Evolutionary conservation across 2,113 vertebrate genomes (phyloP), one percentile per base, ranked within the genome.

Genomic region (Prionailurus bengalensis): DNA sequence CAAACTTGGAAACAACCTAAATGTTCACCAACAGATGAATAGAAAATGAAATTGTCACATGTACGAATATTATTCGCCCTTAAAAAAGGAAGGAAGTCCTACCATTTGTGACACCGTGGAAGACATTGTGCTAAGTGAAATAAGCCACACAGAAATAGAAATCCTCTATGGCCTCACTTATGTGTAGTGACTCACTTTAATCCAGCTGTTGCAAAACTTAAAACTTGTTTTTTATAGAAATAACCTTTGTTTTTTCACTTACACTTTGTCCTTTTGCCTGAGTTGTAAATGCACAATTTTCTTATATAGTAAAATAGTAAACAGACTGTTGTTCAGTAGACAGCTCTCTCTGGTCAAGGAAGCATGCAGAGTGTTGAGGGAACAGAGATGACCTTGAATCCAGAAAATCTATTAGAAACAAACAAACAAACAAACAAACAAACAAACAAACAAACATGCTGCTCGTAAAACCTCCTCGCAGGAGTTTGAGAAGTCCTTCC

Each of bases 181-280:
- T 15, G 14, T 91, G 61, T 51, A 79, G 39, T 96, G 73, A 96
- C 33, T 93, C 89, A 76, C 27, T 87, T 89, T 89, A 92, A 70
- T 70, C 13, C 15, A 88, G n/a, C 25, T 14, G 71, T 95, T 97
- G 88, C 19, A 82, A 78, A 93, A 48, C 33, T 91, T 96, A 96
- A 36, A 85, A 68, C 71, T 91, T 48, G n/a, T 2, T 73, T 97
- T 96, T 96, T 79, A 79, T 78, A 63, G 21, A 94, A 66, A 91
- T 29, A 76, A 51, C 12, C 1, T 65, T 61, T 55, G 66, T 81
- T 39, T 70, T 95, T 84, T 92, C 36, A 85, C 9, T 89, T 21
- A 90, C 1, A 76, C 45, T 81, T 73, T 42, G 15, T 36, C 12
- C 45, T 70, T 94, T 91, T 36, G 27, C 29, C n/a, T 71, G 66